These are phyloP conservation scores for Stichodactyla helianthus DNA, from an alignment of 64 coral and sea anemone genomes.

Conservation along the genomic window DNA sequence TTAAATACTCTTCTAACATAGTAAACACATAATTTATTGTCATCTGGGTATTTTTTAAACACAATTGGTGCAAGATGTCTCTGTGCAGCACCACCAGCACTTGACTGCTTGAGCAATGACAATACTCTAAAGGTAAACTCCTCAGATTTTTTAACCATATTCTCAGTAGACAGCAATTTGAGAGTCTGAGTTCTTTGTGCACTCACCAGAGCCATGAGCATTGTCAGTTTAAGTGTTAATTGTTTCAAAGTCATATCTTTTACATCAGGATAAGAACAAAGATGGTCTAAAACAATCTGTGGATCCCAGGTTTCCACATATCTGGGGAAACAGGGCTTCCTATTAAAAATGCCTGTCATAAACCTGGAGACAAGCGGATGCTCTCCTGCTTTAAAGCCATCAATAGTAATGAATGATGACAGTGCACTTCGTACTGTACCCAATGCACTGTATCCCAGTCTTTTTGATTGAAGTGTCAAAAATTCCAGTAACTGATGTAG, in stretches of 20 bases:
- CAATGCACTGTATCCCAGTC: constrained; percentile 11
- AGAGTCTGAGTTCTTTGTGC: constrained; percentile 51
- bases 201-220: constrained; percentile 26
- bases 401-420: constrained; percentile 31
- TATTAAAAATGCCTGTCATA: constrained; percentile 32
- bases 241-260: constrained; percentile 22
- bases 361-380: constrained; percentile 28
- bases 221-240: constrained; percentile 43
- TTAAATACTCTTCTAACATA: constrained; percentile 46
- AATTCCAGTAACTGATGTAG: constrained; percentile 29
- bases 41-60: constrained; percentile 41
- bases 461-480: constrained; percentile 34
- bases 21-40: constrained; percentile 31
- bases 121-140: constrained; percentile 33
- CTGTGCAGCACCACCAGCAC: constrained; percentile 30
- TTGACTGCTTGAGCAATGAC: constrained; percentile 36
- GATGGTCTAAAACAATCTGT: constrained; percentile 16
- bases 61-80: constrained; percentile 47
- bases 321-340: constrained; percentile 21
- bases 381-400: constrained; percentile 18
- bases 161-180: constrained; percentile 37
- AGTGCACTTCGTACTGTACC: constrained; percentile 25
- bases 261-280: constrained; percentile 3
- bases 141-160: constrained; percentile 5
- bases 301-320: constrained; percentile 43